phyloP scores from a whole-genome alignment of 1,140 invertebrate species.

The Lepidurus couesii region DNA sequence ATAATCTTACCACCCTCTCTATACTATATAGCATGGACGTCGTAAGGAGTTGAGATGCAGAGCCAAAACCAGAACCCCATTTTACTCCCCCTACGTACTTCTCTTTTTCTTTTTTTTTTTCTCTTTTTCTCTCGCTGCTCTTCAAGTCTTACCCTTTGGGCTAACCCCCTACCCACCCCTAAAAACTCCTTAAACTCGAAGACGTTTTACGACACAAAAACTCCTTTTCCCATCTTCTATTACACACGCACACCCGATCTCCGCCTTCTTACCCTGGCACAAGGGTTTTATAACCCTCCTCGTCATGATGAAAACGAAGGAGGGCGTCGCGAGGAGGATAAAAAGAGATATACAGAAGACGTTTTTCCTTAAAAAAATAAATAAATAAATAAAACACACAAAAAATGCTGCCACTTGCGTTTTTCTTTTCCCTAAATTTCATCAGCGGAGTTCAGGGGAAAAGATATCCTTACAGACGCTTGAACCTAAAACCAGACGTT shows the following conservation, averaged over 20 bases:
- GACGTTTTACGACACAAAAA: slow-evolving; percentile 18
- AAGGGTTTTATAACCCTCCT: too few species aligned
- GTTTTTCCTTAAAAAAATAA: too few species aligned
- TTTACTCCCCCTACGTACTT: not conserved
- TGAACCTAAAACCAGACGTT: too few species aligned
- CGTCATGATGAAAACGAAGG: too few species aligned
- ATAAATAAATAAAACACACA: too few species aligned
- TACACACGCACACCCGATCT: not conserved
- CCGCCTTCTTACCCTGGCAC: not conserved
- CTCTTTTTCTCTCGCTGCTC: not conserved
- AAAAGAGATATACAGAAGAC: too few species aligned
- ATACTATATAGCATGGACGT: not conserved
- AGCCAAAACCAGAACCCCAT: not conserved
- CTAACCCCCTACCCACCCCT: not conserved
- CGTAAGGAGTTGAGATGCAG: not conserved
- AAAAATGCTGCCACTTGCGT: too few species aligned
- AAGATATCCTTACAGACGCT: too few species aligned
- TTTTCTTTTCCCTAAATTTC: too few species aligned
- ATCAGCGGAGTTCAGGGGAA: too few species aligned
- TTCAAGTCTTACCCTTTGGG: not conserved
- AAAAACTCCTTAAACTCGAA: too few species aligned
- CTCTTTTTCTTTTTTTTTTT: not conserved
- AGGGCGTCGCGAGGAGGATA: too few species aligned
- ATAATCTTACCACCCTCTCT: not conserved
- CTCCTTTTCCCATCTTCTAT: not conserved